Conservation (phyloP, 1,140 invertebrate genomes). For the Neoseiulus cucumeris region DNA sequence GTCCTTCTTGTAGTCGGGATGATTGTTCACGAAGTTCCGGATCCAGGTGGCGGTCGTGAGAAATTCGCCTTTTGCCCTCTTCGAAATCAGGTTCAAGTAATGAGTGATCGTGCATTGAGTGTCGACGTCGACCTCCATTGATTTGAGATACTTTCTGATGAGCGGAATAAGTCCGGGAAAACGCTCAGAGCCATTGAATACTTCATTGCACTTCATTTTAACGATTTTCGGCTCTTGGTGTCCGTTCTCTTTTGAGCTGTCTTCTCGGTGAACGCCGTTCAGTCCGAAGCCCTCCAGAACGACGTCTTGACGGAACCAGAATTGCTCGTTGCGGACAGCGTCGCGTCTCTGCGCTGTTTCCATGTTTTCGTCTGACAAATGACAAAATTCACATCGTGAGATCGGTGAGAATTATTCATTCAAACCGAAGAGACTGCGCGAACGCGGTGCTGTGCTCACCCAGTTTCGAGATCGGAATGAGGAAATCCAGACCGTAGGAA, state of each 20-base stretch:
- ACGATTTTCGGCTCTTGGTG: constrained; percentile 23
- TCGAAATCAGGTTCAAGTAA: constrained; percentile 83
- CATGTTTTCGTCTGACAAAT: constrained; percentile 92
- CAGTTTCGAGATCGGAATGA: constrained; percentile 84
- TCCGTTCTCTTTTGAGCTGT: not conserved
- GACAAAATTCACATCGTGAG: constrained; percentile 12
- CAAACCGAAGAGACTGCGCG: not conserved
- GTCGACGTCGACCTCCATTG: constrained; percentile 86
- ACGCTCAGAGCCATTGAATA: constrained; percentile 84
- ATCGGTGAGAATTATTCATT: not conserved
- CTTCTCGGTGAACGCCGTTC: not conserved
- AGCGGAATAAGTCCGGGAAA: constrained; percentile 89
- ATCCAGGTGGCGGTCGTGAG: constrained; percentile 79
- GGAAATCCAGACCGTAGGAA: constrained; percentile 82
- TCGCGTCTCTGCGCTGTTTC: constrained; percentile 70
- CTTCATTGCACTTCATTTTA: constrained; percentile 77
- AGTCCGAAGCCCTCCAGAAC: constrained; percentile 24
- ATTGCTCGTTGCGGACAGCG: constrained; percentile 56
- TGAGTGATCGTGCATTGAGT: constrained; percentile 89
- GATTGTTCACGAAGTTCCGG: constrained; percentile 62
- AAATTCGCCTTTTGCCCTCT: constrained; percentile 52
- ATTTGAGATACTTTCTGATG: constrained; percentile 73
- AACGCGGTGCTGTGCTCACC: constrained; percentile 30
- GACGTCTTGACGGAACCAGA: constrained; percentile 75
- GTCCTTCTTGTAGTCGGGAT: constrained; percentile 74